phyloP scores from a whole-genome alignment of 2,797 vertebrate species.

The Molossus alvarezi region DNA sequence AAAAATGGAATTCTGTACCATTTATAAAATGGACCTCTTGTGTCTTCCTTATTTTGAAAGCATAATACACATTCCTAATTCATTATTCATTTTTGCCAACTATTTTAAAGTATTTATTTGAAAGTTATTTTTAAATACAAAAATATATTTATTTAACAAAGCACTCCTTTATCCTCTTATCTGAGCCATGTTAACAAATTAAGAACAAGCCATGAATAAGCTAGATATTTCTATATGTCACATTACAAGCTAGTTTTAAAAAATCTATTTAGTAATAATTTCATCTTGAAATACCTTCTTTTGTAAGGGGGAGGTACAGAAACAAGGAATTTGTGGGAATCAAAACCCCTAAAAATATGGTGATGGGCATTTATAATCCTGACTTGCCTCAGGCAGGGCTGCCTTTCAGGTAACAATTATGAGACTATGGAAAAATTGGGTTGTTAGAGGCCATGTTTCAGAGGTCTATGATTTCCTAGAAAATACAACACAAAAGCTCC shows the following conservation, averaged over 20 bases:
- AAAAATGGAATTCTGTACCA: conserved; percentile 84
- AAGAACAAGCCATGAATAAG: conserved; percentile 87
- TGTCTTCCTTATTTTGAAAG: conserved; percentile 84
- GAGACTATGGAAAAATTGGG: background rate
- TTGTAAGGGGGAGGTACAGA: conserved; percentile 34
- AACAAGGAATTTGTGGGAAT: background rate
- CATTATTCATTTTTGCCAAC: conserved; percentile 84
- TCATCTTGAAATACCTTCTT: conserved; percentile 85
- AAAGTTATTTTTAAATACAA: conserved; percentile 90
- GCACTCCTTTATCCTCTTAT: conserved; percentile 86
- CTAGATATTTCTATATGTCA: conserved; percentile 87
- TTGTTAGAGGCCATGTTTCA: conserved; percentile 59
- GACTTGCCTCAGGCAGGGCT: background rate
- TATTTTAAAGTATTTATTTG: conserved; percentile 90
- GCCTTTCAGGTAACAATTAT: conserved; percentile 55
- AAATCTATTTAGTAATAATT: conserved; percentile 89
- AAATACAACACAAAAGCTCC: conserved; percentile 33
- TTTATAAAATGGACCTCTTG: conserved; percentile 78
- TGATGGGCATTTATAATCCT: conserved; percentile 41
- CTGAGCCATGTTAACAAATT: conserved; percentile 86
- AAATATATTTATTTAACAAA: conserved; percentile 90
- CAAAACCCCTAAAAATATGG: conserved; percentile 9
- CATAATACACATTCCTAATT: conserved; percentile 86
- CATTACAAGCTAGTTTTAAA: conserved; percentile 86
- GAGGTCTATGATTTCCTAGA: conserved; percentile 33